These are phyloP conservation scores for Zaprionus davidi DNA, from an alignment of 1,140 invertebrate genomes.

Conservation along the genomic window DNA sequence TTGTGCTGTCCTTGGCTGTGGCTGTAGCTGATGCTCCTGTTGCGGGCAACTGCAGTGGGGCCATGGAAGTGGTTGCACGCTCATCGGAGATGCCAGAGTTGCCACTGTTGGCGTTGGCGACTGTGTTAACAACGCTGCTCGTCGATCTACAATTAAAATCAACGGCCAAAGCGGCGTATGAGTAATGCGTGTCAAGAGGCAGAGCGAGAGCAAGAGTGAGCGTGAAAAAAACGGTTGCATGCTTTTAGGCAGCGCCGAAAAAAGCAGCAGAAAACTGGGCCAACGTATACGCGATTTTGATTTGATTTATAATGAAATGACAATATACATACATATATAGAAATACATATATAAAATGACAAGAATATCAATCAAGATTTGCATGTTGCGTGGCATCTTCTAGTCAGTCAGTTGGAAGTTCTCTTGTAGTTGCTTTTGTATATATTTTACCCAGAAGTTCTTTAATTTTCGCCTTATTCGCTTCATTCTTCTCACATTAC, in stretches of 20 bases:
- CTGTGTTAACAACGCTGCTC: conserved; percentile 40
- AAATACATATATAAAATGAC: not conserved
- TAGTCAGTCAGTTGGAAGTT: not conserved
- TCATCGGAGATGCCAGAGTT: conserved; percentile 37
- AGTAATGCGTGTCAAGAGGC: conserved; percentile 21
- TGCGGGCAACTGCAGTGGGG: conserved; percentile 37
- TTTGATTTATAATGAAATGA: not conserved
- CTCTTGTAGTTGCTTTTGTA: not conserved
- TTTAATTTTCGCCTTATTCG: not conserved
- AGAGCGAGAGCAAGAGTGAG: not conserved
- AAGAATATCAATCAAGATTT: not conserved
- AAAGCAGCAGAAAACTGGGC: not conserved
- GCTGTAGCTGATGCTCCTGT: conserved; percentile 26
- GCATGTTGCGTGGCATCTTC: not conserved
- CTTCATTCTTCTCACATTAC: not conserved
- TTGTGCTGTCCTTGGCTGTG: conserved; percentile 11
- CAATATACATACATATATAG: not conserved
- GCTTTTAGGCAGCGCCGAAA: conserved; percentile 33
- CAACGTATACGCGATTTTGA: not conserved
- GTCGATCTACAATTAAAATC: conserved; percentile 44
- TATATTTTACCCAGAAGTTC: not conserved
- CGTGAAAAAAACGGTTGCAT: conserved; percentile 43
- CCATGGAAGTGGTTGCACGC: conserved; percentile 47
- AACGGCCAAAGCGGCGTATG: conserved; percentile 41
- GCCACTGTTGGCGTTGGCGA: conserved; percentile 34